phyloP scores from a whole-genome alignment of 2,113 vertebrate species.

The Empidonax alnorum region DNA sequence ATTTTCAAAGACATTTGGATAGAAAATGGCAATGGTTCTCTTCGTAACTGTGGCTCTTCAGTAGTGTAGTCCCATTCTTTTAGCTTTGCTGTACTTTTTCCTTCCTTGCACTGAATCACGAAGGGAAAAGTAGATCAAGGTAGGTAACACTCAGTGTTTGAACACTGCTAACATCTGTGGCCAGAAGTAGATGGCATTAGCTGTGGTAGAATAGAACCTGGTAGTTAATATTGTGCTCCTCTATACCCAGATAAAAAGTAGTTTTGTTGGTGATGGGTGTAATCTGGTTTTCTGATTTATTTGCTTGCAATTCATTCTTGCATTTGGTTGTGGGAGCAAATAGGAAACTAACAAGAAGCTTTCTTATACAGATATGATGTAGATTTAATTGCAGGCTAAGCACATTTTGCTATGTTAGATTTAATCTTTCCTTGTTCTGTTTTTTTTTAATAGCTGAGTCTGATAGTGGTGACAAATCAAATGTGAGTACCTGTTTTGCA shows the following conservation, averaged over 20 bases:
- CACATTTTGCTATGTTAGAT: not conserved
- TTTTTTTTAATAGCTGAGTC: slow-evolving; percentile 63
- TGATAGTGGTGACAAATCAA: slow-evolving; percentile 72
- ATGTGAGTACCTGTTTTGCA: slow-evolving; percentile 56
- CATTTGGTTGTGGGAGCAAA: slow-evolving; percentile 30
- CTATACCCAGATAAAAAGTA: not conserved
- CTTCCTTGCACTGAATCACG: not conserved
- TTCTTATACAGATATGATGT: not conserved
- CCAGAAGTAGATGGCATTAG: slow-evolving; percentile 56
- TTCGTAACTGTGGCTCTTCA: slow-evolving; percentile 74
- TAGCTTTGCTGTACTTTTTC: slow-evolving; percentile 39
- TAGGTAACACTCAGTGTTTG: not conserved
- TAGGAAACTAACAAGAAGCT: slow-evolving; percentile 24
- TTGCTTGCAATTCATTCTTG: slow-evolving; percentile 30
- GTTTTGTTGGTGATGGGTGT: slow-evolving; percentile 64
- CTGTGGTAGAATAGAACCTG: slow-evolving; percentile 61
- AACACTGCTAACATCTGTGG: not conserved
- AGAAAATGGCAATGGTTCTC: slow-evolving; percentile 48
- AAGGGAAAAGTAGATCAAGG: slow-evolving; percentile 30
- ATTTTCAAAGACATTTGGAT: not conserved
- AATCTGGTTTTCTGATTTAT: slow-evolving; percentile 32
- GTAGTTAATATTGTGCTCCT: not conserved
- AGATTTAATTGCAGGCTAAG: not conserved
- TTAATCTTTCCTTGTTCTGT: slow-evolving; percentile 6
- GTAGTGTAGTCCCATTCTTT: slow-evolving; percentile 31